Evolutionary conservation across 2,113 vertebrate genomes (phyloP), one percentile per base, ranked within the genome.

Genomic region (Dasypus novemcinctus): DNA sequence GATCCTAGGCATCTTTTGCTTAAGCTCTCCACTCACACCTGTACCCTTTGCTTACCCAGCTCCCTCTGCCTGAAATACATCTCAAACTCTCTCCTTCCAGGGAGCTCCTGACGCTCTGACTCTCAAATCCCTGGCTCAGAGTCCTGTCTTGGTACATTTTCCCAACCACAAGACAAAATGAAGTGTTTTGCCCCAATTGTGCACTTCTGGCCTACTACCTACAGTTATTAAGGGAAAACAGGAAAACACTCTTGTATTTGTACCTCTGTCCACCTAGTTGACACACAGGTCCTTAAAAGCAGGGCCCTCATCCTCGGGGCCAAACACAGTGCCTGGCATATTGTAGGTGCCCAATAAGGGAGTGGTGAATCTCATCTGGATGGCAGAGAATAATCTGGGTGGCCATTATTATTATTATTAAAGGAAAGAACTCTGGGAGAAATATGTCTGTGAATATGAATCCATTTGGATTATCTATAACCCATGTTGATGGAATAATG

Each of bases 21-120:
- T 38, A 36, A 84, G 78, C 4, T 21, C 4, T 2, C 43, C 23
- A 46, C 7, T 59, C 41, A 36, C 20, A 59, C 36, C 14, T 7
- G 52, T 0, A 1, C 9, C 84, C 78, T 43, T 57, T 7, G 43
- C 14, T 43, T 43, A 36, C 18, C 46, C 6, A 0, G 0, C 54
- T 64, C 18, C 27, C 27, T 86, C 80, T 21, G 33, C 7, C 17
- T 10, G 2, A 52, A 74, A 57, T 0, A 3, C 31, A 0, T 36
- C 4, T n/a, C 41, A 31, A 21, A 66, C 2, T 25, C 7, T 7
- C 8, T 11, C 9, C 0, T 29, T 20, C 29, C 20, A 10, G 23
- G 5, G 33, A 81, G 33, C 36, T 59, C 25, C n/a, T 6, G 12
- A 31, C 9, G n/a, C 38, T 59, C 36, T 36, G 27, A 43, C 4